Percentiles rank a stretch among this genome's conserved stretches.
These are phyloP conservation scores for Eupeodes luniger DNA, from an alignment of 2,888 invertebrate genomes.

Conservation along the genomic window DNA sequence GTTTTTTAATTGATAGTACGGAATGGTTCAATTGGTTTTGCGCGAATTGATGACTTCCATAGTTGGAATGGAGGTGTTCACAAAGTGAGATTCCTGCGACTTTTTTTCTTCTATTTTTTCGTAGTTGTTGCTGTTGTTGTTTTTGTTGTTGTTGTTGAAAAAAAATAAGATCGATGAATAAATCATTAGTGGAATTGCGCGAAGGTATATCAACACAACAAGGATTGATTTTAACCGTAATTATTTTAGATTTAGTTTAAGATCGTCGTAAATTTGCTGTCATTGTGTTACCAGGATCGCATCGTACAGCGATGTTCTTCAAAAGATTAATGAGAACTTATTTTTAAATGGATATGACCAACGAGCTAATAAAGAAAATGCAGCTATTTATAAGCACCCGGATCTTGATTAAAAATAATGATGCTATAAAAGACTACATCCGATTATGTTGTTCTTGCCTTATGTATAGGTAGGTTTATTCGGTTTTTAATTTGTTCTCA, in stretches of 20 bases:
- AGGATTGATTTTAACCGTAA: not conserved
- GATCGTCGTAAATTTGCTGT: slow-evolving; percentile 16
- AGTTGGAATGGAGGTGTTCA: slow-evolving; percentile 57
- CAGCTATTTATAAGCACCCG: too few relatives aligned
- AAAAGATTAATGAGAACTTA: not conserved
- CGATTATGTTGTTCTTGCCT: too few relatives aligned
- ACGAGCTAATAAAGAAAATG: too few relatives aligned
- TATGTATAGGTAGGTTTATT: too few relatives aligned
- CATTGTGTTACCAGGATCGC: not conserved
- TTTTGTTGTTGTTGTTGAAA: not conserved
- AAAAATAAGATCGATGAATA: slow-evolving; percentile 28
- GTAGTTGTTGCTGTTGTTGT: not conserved
- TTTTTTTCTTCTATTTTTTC: slow-evolving; percentile 12
- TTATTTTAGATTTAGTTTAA: slow-evolving; percentile 1
- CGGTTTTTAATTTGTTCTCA: too few relatives aligned
- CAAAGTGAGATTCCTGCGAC: slow-evolving; percentile 47
- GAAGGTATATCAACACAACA: not conserved
- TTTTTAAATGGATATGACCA: too few relatives aligned
- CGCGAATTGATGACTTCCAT: slow-evolving; percentile 58
- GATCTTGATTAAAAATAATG: too few relatives aligned
- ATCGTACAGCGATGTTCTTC: not conserved
- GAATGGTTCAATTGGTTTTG: slow-evolving; percentile 56
- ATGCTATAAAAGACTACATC: too few relatives aligned
- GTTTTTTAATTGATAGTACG: slow-evolving; percentile 64
- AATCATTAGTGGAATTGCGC: slow-evolving; percentile 15